Conservation (phyloP, 2,113 vertebrate species). For the Myotis brandtii region DNA sequence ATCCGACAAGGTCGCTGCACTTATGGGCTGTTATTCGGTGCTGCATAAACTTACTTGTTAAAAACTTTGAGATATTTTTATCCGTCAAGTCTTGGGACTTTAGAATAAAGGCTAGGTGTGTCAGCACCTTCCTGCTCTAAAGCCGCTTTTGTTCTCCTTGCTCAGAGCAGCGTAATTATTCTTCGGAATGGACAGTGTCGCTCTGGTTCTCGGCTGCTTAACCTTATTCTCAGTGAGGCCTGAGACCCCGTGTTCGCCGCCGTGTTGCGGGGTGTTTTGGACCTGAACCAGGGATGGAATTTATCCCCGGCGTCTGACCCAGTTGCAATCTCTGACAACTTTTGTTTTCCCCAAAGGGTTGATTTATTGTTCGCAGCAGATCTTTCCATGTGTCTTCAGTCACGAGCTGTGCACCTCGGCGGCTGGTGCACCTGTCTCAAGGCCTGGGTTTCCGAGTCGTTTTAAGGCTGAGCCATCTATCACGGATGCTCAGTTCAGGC, state of each 20-base stretch:
- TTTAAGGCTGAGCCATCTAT: constrained; percentile 7
- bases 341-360: not conserved
- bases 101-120: not conserved
- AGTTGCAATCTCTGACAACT: not conserved
- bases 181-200: not conserved
- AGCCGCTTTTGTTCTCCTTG: no score
- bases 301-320: constrained; percentile 47
- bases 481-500: constrained; percentile 38
- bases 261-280: not conserved
- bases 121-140: not conserved
- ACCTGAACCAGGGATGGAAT: constrained; percentile 29
- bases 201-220: not conserved
- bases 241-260: not conserved
- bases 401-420: not conserved
- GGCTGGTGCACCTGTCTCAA: constrained; percentile 8
- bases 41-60: not conserved
- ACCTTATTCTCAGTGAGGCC: no score
- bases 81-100: not conserved
- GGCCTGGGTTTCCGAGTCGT: constrained; percentile 35
- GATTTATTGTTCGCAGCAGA: constrained; percentile 34
- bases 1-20: not conserved
- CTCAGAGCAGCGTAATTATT: no score
- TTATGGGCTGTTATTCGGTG: not conserved
- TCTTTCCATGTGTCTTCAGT: not conserved
- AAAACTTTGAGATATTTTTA: not conserved